Percentiles rank a stretch among this genome's conserved stretches.
Conservation (phyloP, 2,797 vertebrate species). For the Ataeniobius toweri region DNA sequence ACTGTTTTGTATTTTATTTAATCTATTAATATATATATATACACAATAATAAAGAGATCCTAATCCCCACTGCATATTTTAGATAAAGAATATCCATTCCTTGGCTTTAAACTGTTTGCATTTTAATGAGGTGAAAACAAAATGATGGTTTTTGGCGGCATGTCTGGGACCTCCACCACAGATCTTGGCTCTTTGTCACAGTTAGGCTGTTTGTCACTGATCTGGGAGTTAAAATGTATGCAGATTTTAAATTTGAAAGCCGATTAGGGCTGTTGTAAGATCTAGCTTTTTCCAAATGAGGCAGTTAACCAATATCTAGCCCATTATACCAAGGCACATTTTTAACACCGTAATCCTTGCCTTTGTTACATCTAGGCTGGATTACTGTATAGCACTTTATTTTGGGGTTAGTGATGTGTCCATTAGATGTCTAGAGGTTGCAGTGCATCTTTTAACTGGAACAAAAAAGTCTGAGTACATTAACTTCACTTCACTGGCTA, state of each 20-base stretch:
- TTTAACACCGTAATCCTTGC: neutral
- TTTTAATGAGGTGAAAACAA: neutral
- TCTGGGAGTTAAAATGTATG: neutral
- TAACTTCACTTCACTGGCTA: neutral
- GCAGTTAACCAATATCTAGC: neutral
- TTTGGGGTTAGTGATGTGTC: neutral
- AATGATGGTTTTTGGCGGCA: neutral
- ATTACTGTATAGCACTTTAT: neutral
- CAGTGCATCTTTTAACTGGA: no score
- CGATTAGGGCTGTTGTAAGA: neutral
- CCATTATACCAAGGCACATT: neutral
- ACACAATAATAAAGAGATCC: neutral
- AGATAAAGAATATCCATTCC: constrained; percentile 22
- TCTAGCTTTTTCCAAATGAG: neutral
- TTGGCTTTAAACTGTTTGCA: neutral
- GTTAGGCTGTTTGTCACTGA: neutral
- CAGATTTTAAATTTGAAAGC: neutral
- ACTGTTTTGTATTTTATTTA: neutral
- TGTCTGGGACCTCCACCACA: neutral
- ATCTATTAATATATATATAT: neutral
- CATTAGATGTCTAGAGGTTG: neutral
- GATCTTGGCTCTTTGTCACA: neutral
- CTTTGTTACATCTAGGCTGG: neutral
- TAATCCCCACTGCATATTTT: constrained; percentile 25
- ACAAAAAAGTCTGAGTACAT: neutral